Evolutionary conservation across 1,140 invertebrate genomes (phyloP).

Genomic region (Drosophila lini): DNA sequence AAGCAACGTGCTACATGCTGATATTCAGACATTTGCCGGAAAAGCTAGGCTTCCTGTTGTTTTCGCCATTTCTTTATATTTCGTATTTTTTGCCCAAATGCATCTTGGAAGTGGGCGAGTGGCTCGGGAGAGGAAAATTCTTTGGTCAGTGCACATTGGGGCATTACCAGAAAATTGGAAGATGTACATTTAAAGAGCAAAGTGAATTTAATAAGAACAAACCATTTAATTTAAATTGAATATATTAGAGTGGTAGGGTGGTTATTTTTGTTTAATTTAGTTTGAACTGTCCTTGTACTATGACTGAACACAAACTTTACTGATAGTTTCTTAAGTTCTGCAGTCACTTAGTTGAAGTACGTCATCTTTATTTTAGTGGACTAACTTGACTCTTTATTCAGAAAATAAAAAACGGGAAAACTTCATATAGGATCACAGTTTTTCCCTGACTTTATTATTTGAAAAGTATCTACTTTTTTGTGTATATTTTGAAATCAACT

Average conservation of each 20-base stretch:
- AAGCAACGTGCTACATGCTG: slow-evolving; percentile 25
- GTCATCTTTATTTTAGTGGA: background rate
- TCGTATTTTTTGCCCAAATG: slow-evolving; percentile 14
- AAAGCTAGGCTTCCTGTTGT: slow-evolving; percentile 27
- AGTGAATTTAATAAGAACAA: background rate
- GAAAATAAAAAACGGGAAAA: background rate
- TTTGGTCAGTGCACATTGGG: background rate
- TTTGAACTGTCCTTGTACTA: background rate
- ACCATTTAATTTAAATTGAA: background rate
- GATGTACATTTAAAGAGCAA: background rate
- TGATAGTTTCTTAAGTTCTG: background rate
- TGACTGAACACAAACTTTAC: background rate
- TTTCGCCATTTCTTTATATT: slow-evolving; percentile 26
- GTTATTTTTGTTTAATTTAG: no score
- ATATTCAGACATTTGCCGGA: slow-evolving; percentile 24
- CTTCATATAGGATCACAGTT: no score
- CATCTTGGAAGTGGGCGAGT: slow-evolving; percentile 18
- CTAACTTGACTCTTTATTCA: background rate
- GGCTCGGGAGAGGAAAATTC: background rate
- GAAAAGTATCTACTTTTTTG: no score
- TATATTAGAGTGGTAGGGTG: rapidly evolving
- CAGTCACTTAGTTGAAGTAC: no score
- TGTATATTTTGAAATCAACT: background rate
- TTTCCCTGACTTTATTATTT: background rate
- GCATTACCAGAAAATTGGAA: background rate